Conservation (phyloP, 2,797 vertebrate genomes). For the Merluccius polli region DNA sequence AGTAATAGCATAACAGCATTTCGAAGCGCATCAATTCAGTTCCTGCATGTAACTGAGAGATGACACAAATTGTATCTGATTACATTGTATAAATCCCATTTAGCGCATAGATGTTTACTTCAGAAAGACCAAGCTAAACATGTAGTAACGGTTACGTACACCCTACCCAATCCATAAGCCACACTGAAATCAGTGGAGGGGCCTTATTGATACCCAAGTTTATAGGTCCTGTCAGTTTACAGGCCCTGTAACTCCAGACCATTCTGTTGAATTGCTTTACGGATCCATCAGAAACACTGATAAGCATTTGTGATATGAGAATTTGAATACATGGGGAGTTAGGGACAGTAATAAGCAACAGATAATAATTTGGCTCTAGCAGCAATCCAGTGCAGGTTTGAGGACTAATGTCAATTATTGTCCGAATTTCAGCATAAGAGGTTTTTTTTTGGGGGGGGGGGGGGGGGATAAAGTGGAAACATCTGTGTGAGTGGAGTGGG, state of each 20-base stretch:
- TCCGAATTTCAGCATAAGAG: neutral
- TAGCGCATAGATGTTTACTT: neutral
- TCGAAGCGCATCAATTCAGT: neutral
- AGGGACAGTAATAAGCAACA: too few relatives aligned
- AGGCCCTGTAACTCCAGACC: neutral
- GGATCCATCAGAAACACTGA: neutral
- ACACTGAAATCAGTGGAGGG: neutral
- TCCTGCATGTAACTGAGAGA: neutral
- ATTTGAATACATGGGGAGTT: neutral
- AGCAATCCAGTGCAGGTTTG: neutral
- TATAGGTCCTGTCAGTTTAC: neutral
- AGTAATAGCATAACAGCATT: neutral
- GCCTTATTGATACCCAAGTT: neutral
- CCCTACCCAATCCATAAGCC: neutral
- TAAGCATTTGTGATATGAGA: neutral
- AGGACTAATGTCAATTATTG: neutral
- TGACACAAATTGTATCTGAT: neutral
- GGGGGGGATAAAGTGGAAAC: neutral
- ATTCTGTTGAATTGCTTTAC: neutral
- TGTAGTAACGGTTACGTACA: too few relatives aligned
- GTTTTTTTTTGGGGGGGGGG: too few relatives aligned
- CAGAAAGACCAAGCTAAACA: neutral
- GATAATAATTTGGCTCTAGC: neutral
- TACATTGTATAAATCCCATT: neutral
- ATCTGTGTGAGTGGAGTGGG: neutral